Evolutionary conservation across 2,888 invertebrate genomes (phyloP).

Genomic region (Hydropsyche betteni): DNA sequence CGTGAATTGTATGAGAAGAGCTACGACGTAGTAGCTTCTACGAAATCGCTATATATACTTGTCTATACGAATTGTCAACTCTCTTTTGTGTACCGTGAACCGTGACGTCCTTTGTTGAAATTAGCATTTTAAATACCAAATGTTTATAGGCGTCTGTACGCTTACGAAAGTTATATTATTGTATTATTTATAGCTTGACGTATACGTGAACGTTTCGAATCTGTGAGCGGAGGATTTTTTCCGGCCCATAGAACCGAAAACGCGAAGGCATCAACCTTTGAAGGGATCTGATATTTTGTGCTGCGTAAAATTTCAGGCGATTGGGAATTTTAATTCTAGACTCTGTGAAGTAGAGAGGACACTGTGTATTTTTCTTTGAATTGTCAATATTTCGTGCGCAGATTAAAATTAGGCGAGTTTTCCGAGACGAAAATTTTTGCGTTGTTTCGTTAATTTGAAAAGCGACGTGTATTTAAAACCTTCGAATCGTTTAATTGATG

Average conservation of each 20-base stretch:
- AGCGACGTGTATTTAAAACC: no score
- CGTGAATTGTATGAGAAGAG: slow-evolving; percentile 1
- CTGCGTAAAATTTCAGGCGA: not conserved
- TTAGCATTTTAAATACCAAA: slow-evolving; percentile 40
- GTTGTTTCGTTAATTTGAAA: no score
- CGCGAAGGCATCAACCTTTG: slow-evolving; percentile 11
- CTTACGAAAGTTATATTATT: not conserved
- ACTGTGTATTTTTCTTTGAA: no score
- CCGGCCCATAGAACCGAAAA: slow-evolving; percentile 11
- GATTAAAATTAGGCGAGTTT: no score
- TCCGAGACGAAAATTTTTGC: no score
- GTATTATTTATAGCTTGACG: not conserved
- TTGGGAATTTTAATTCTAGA: not conserved
- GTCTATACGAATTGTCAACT: slow-evolving; percentile 13
- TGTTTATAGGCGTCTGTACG: not conserved
- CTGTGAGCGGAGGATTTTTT: slow-evolving; percentile 23
- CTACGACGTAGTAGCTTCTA: slow-evolving; percentile 30
- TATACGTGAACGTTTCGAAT: not conserved
- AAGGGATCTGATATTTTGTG: slow-evolving; percentile 1
- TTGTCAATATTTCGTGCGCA: no score
- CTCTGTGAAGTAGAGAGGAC: no score
- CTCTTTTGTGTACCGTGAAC: slow-evolving; percentile 32
- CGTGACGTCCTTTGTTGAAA: slow-evolving; percentile 40
- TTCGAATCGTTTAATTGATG: no score
- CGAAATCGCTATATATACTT: not conserved